Base-by-base conservation (phyloP, 1,140 invertebrate genomes). In the Dendroctonus valens region DNA sequence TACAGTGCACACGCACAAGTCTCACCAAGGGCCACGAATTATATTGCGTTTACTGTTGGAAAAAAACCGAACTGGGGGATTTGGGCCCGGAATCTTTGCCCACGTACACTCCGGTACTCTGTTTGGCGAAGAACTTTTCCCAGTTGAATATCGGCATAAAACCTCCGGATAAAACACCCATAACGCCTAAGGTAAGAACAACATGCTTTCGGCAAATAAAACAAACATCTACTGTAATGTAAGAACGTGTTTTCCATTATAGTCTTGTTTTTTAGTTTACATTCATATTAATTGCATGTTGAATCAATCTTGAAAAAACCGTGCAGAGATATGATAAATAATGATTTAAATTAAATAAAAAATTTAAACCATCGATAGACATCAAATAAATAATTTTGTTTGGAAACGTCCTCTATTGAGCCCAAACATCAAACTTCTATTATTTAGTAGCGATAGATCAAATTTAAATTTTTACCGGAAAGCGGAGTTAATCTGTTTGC, bases 41-140 rank as follows among this genome's bases (percentile, higher is more conserved):
- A 52, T 84, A 84, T 71, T 91, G 89, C 71, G 81, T 84, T 12
- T 84, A 88, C 72, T 89, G 86, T 73, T 88, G 85, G 84, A 88
- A 88, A 74, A 82, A 82, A 48, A 87, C 84, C 40, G 84, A 87
- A 58, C 73, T 88, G 41, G 84, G 85, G 14, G 81, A 83, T 40
- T 77, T 85, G 62, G 83, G 84, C 12, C 82, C 84, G 7, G 87
- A 89, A 60, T 82, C 83, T 52, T 76, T 91, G 67, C 86, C 87
- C 14, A 89, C 88, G 0, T 82, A 88, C 73, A 82, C 79, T 54
- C 81, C 87, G 44, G 82, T 89, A 3, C 79, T 89, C 41, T 83
- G 83, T 59, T 76, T 89, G 61, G 82, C 84, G 40, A 85, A 85
- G 68, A 83, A 85, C 70, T 82, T 87, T 70, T 79, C 81, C 40